Base-by-base conservation (phyloP, 2,888 invertebrate genomes). In the Volucella inanis region DNA sequence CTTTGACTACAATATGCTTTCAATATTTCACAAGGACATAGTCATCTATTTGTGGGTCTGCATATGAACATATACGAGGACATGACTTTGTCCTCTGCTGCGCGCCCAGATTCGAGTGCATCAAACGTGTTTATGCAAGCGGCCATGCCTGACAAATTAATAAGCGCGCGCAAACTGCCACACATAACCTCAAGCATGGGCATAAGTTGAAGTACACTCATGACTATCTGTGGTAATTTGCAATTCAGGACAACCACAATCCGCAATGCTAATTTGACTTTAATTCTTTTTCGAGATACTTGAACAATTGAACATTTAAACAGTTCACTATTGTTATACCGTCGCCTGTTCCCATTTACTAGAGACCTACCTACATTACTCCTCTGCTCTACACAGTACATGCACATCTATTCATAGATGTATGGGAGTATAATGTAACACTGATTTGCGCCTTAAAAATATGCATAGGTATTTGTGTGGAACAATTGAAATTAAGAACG, bases 251-350 rank as follows among this genome's bases (percentile, higher is more conserved):
- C 83, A 79, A 61, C 75, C 72, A 52, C 82, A 78, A 59, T 78
- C 22, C 79, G 72, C 83, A 70, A 52, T 74, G 75, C 83, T 75
- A 84, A 84, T 84, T 84, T 75, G 74, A 70, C 74, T 79, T 79
- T 65, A 75, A 79, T 79, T 39, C 59, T 78, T 74, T 83, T 64
- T 68, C 57, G 41, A 38, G 38, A 10, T 52, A 67, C 49, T 71
- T 62, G 54, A 74, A 57, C 64, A 70, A 52, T 70, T 52, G 57
- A 38, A 45, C 64, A 64, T 52, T 70, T 52, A 52, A 38, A 45
- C 45, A 54, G 52, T 18, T 45, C 47, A 45, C 38, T 49, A 55
- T 67, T 54, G 38, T 64, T 52, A 31, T 31, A 52, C 45, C 49
- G 50, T 68, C 18, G 47, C 52, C 38, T 57, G 54, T 67, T 59